phyloP scores from a whole-genome alignment of 2,797 vertebrate genomes.

The Urosaurus nigricauda region DNA sequence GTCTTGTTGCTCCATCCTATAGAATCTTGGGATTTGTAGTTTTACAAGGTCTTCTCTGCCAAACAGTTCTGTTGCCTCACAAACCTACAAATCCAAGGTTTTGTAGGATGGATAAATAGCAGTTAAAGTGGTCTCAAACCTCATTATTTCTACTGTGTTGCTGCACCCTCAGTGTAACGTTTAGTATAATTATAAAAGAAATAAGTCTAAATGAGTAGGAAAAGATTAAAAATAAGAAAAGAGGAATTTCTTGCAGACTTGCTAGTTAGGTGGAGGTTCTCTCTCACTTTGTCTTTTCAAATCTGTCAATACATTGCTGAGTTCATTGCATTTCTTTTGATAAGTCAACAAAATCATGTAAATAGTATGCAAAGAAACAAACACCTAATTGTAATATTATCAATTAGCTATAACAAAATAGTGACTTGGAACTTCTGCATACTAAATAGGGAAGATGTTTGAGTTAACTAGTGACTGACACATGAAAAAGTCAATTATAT shows the following conservation, averaged over 20 bases:
- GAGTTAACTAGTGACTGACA: neutral
- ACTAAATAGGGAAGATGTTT: neutral
- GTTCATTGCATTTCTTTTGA: neutral
- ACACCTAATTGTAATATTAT: neutral
- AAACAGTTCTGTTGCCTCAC: too few species aligned
- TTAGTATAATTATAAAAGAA: neutral
- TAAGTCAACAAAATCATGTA: neutral
- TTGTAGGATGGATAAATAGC: too few species aligned
- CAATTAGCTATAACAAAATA: neutral
- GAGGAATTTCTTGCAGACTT: neutral
- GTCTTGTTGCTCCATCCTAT: too few species aligned
- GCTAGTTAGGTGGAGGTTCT: neutral
- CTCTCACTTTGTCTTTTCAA: neutral
- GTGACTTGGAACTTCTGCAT: neutral
- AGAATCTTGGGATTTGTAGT: too few species aligned
- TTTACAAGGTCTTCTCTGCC: too few species aligned
- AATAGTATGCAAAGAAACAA: neutral
- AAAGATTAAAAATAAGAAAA: neutral
- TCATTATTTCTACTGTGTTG: too few species aligned
- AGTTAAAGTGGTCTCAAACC: too few species aligned
- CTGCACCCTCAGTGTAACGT: neutral
- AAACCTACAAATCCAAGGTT: too few species aligned
- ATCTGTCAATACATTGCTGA: neutral
- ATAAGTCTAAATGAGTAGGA: neutral
- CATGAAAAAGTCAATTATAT: conserved; percentile 24